Evolutionary conservation across 2,113 vertebrate genomes (phyloP).

Genomic region (Leuciscus idus): DNA sequence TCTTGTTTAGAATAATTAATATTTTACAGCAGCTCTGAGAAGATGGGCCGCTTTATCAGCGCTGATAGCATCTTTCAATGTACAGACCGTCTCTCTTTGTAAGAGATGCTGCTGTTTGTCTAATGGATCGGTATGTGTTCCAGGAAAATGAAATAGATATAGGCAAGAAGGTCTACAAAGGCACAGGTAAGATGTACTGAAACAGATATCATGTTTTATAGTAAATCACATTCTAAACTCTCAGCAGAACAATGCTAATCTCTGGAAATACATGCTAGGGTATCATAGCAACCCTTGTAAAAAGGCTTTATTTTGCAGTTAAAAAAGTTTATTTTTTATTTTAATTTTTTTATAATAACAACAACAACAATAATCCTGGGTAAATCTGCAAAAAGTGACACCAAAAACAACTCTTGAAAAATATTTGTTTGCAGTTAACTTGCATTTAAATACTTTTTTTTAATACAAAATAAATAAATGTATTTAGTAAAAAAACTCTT

Average conservation of each 20-base stretch:
- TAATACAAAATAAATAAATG: too few species aligned
- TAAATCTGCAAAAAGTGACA: too few species aligned
- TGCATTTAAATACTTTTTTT: too few species aligned
- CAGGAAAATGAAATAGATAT: constrained; percentile 18
- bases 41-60: constrained; percentile 25
- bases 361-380: background rate
- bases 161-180: background rate
- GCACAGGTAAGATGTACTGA: background rate
- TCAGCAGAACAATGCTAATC: background rate
- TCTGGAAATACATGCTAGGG: background rate
- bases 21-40: constrained; percentile 6
- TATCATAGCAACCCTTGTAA: background rate
- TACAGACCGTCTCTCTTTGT: background rate
- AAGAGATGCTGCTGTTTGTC: constrained; percentile 15
- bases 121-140: background rate
- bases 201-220: background rate
- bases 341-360: background rate
- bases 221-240: background rate
- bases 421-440: too few species aligned
- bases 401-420: too few species aligned
- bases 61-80: constrained; percentile 14
- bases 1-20: constrained; percentile 29
- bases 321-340: background rate
- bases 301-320: background rate
- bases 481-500: too few species aligned